phyloP scores from a whole-genome alignment of 2,888 invertebrate species.

The Crematogaster levior region DNA sequence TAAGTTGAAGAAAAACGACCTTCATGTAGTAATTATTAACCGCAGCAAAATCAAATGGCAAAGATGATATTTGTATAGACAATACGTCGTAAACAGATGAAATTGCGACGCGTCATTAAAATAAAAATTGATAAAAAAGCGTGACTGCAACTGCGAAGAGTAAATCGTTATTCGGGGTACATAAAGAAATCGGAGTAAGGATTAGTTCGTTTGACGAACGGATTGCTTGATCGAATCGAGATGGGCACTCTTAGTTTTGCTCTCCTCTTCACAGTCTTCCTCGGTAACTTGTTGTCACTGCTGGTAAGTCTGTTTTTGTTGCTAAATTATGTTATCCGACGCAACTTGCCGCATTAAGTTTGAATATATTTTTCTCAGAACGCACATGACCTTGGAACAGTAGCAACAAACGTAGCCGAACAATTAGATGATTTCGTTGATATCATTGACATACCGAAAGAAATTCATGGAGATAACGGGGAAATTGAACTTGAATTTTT shows the following conservation, averaged over 20 bases:
- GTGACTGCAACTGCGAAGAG: slow-evolving; percentile 3
- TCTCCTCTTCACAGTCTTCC: slow-evolving; percentile 2
- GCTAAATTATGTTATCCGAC: neutral
- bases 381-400: slow-evolving; percentile 4
- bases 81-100: slow-evolving; percentile 45
- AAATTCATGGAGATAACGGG: neutral
- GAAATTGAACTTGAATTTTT: neutral
- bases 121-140: slow-evolving; percentile 14
- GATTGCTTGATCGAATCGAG: slow-evolving; percentile 30
- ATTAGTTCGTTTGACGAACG: slow-evolving; percentile 15
- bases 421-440: neutral
- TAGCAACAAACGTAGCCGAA: neutral
- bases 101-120: slow-evolving; percentile 42
- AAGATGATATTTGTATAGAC: slow-evolving; percentile 30
- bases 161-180: neutral
- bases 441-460: neutral
- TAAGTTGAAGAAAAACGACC: neutral
- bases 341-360: neutral
- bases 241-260: slow-evolving; percentile 26
- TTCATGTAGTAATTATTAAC: neutral
- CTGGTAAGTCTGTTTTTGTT: slow-evolving; percentile 6
- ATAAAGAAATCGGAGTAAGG: slow-evolving; percentile 36
- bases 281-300: neutral
- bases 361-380: neutral
- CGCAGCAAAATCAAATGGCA: neutral